phyloP scores from a whole-genome alignment of 2,113 vertebrate species.

The Sylvilagus bachmani region DNA sequence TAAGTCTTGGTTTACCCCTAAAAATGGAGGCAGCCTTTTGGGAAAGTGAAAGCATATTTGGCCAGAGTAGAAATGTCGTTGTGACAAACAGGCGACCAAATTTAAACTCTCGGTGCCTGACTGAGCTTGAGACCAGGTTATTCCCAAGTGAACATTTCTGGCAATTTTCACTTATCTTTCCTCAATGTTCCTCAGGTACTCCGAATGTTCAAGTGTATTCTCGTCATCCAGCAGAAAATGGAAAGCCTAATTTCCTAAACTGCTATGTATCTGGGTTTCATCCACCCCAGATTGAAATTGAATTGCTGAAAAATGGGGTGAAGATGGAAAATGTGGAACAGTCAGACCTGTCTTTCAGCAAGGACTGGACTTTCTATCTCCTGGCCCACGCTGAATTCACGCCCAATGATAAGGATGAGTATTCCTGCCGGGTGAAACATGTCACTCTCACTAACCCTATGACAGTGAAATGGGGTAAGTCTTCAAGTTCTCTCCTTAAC shows the following conservation, averaged over 20 bases:
- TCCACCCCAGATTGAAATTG: slow-evolving; percentile 90
- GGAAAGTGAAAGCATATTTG: slow-evolving; percentile 23
- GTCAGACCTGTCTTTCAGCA: slow-evolving; percentile 91
- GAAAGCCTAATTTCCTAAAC: slow-evolving; percentile 86
- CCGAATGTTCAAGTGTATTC: slow-evolving; percentile 91
- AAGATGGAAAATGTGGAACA: background rate
- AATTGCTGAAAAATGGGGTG: slow-evolving; percentile 66
- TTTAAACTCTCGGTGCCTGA: background rate
- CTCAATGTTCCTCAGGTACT: background rate
- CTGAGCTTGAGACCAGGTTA: background rate
- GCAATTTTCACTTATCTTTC: background rate
- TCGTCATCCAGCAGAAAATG: background rate
- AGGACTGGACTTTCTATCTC: slow-evolving; percentile 92
- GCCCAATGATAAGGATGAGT: rapidly evolving
- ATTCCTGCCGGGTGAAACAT: slow-evolving; percentile 87
- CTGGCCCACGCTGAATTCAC: slow-evolving; percentile 76
- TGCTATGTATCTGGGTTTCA: slow-evolving; percentile 91
- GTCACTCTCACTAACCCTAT: rapidly evolving
- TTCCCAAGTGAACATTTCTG: background rate
- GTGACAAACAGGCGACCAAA: background rate
- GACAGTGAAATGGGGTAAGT: slow-evolving; percentile 87
- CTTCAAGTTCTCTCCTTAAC: background rate
- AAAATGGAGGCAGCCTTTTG: slow-evolving; percentile 31
- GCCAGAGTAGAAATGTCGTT: background rate
- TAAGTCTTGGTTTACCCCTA: background rate